Evolutionary conservation across 2,797 vertebrate species (phyloP), one percentile per base, ranked within the genome.

Genomic region (Eremophila alpestris): DNA sequence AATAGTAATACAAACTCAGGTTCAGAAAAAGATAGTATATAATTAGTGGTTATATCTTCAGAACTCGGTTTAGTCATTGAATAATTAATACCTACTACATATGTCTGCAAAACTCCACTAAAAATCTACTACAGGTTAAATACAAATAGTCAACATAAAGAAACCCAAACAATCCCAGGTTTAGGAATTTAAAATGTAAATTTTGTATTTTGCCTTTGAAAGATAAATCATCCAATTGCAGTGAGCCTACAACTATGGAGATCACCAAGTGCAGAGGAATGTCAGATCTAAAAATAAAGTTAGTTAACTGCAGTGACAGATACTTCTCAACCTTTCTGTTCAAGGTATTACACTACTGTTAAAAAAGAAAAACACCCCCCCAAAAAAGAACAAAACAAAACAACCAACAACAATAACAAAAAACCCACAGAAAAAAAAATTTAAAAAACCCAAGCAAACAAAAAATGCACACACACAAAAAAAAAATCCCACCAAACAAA

Each of bases 41-140:
- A 94, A 94, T 89, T 91, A 95, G 40, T 20, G 59, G 21, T 75
- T 84, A n/a, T 7, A 51, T 64, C 36, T 91, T 94, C 55, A 81
- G 58, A 93, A 70, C 10, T 2, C 10, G 9, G 13, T 58, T 82
- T 78, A 87, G 58, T 86, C 19, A 73, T 71, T 88, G 74, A 78
- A 68, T 73, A 94, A 89, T 74, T 75, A 91, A 73, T 60, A 59
- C 4, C 15, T 81, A 74, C n/a, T 81, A 60, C 5, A 21, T 9
- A 59, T 48, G 22, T 43, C 21, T 56, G 32, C 27, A 86, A 90
- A 89, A 11, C 19, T 64, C 21, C 55, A 5, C 19, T 45, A 38
- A 38, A 38, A 38, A 9, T 38, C 38, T 11, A 38, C 38, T 38
- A 12, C 38, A 38, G 38, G 36, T 58, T 16, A 56, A 87, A 23